These are phyloP conservation scores for Stegana nigrithorax DNA, from an alignment of 2,888 invertebrate species.

Conservation along the genomic window DNA sequence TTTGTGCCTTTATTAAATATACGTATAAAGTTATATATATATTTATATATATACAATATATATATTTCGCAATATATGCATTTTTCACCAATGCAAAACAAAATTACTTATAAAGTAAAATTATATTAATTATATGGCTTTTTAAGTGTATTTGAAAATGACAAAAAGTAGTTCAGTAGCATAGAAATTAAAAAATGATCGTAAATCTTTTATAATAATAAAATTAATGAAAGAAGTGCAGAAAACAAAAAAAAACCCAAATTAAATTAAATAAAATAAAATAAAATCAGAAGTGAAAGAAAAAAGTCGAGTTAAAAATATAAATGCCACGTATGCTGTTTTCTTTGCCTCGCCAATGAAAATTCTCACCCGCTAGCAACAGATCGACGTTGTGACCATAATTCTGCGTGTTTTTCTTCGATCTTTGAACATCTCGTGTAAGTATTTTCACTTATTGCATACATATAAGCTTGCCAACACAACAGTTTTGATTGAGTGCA, in stretches of 20 bases:
- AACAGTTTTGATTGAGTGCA: no score
- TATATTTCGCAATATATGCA: no score
- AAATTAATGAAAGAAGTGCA: not conserved
- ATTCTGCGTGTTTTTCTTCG: slow-evolving; percentile 8
- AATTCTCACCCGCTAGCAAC: not conserved
- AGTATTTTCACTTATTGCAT: not conserved
- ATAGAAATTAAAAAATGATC: no score
- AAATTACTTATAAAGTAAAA: not conserved
- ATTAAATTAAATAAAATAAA: not conserved
- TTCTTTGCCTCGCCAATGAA: slow-evolving; percentile 37
- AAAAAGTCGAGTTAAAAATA: slow-evolving; percentile 47
- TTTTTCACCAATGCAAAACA: no score
- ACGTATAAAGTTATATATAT: no score
- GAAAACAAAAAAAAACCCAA: not conserved
- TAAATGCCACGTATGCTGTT: slow-evolving; percentile 50
- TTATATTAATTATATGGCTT: not conserved
- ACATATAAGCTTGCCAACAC: no score
- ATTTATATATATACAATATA: not conserved
- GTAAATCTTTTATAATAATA: not conserved
- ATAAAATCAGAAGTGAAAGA: slow-evolving; percentile 13
- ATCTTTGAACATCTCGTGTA: not conserved
- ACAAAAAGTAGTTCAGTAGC: not conserved
- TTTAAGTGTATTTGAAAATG: no score
- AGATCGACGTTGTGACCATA: not conserved
- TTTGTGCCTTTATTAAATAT: not conserved